Evolutionary conservation across 23 tunicate genomes (phyloP), one percentile per base, ranked within the genome.

Genomic region (Ciona savignyi): DNA sequence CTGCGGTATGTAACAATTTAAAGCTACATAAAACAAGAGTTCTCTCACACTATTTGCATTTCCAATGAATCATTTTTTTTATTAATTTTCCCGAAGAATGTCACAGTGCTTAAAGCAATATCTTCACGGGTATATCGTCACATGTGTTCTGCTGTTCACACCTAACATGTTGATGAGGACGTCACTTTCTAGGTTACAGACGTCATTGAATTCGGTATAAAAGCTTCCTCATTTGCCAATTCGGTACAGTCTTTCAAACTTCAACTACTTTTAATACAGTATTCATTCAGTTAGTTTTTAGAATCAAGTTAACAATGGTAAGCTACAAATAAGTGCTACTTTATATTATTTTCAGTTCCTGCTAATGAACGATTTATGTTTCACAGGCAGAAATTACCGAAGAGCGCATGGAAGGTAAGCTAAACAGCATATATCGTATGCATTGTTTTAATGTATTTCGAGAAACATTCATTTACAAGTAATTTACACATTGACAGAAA

Each of bases 331-430:
- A n/a, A n/a, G n/a, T n/a, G n/a, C n/a, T n/a, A n/a, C n/a, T n/a
- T n/a, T n/a, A n/a, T n/a, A n/a, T n/a, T n/a, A n/a, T 42, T 9
- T 42, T 42, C 9, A 42, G 56, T 42, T 42, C 9, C 15, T 42
- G 22, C 27, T 27, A 4, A 29, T 22, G 27, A 68, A 24, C 2
- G 19, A 1, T 31, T 51, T 48, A 33, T 2, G 29, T 49, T 79
- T 70, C 30, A n/a, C 67, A 84, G 89, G 91, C 67, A 11, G 79
- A 85, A 3, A 49, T 85, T 29, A 79, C 65, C 71, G 91, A 85
- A 51, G 29, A 65, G 0, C 79, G 63, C 26, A 34, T 85, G 34
- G 91, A 85, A 80, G 78, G 85, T 80, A 73, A 33, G 78, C 9
- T 15, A 42, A 42, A 42, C 15, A 9, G 15, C 15, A n/a, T n/a